Evolutionary conservation across 2,888 invertebrate genomes (phyloP).

Genomic region (Teleogryllus oceanicus): DNA sequence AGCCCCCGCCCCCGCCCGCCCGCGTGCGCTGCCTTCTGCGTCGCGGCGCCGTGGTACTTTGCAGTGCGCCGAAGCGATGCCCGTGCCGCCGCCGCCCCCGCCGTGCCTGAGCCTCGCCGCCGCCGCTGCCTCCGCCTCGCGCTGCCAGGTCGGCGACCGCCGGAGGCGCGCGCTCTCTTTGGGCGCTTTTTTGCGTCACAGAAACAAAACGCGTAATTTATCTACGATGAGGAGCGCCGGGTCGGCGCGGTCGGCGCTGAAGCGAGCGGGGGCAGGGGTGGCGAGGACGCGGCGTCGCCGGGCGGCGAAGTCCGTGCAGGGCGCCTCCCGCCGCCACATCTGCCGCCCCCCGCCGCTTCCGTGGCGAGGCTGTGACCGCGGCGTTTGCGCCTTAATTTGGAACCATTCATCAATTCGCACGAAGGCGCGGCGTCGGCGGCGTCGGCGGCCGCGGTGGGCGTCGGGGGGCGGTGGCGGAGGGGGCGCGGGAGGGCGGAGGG

Average conservation of each 20-base stretch:
- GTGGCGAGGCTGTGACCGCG: conserved; percentile 11
- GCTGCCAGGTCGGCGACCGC: not conserved
- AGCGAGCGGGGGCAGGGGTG: not conserved
- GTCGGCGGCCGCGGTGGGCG: too few relatives aligned
- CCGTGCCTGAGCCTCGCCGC: not conserved
- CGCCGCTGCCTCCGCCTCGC: not conserved
- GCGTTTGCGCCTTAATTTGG: conserved; percentile 33
- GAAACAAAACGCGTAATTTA: conserved; percentile 18
- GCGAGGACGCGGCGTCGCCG: not conserved
- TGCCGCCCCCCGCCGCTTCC: not conserved
- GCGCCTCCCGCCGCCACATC: not conserved
- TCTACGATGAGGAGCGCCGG: not conserved
- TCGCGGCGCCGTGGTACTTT: not conserved
- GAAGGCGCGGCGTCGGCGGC: not conserved
- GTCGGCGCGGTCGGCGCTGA: not conserved
- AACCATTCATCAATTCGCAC: conserved; percentile 36
- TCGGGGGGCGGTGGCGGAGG: not conserved
- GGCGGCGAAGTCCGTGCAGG: not conserved
- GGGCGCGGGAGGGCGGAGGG: not conserved
- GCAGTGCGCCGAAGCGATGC: not conserved
- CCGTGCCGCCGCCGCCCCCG: not conserved
- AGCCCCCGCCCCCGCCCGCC: not conserved
- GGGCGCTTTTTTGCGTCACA: not conserved
- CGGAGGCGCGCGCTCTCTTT: not conserved
- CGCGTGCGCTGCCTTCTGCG: not conserved